Percentiles rank a stretch among this genome's conserved stretches.
Evolutionary conservation across 2,888 invertebrate genomes (phyloP).

Genomic region (Megaustenia siamemsis): DNA sequence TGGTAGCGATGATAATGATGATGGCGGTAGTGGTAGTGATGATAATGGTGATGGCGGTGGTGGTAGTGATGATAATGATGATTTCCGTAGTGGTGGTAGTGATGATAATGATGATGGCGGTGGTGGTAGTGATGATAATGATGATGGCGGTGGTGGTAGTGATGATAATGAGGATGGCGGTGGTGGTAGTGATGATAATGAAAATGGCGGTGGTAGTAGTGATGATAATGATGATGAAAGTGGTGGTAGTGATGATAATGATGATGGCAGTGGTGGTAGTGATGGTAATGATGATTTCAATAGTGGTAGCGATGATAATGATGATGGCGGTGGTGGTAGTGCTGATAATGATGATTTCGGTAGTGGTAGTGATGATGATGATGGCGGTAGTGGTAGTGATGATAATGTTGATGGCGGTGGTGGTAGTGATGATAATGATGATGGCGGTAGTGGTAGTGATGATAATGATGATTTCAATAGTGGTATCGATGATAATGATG

Average conservation of each 20-base stretch:
- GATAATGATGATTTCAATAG: not conserved
- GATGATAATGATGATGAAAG: not conserved
- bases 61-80: not conserved
- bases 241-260: not conserved
- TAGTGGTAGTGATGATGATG: not conserved
- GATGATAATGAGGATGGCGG: not conserved
- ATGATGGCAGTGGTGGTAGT: not conserved
- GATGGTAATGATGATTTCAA: not conserved
- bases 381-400: not conserved
- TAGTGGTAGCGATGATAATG: not conserved
- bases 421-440: not conserved
- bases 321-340: not conserved
- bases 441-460: not conserved
- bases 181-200: not conserved
- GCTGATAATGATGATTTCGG: not conserved
- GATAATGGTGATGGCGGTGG: not conserved
- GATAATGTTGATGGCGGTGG: not conserved
- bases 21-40: not conserved
- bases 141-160: not conserved
- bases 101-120: not conserved
- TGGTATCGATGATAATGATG: not conserved
- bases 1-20: not conserved
- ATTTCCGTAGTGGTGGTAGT: not conserved
- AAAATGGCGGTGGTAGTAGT: not conserved
- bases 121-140: not conserved